Base-by-base conservation (phyloP, 1,140 invertebrate genomes). In the Agrypnia vestita region DNA sequence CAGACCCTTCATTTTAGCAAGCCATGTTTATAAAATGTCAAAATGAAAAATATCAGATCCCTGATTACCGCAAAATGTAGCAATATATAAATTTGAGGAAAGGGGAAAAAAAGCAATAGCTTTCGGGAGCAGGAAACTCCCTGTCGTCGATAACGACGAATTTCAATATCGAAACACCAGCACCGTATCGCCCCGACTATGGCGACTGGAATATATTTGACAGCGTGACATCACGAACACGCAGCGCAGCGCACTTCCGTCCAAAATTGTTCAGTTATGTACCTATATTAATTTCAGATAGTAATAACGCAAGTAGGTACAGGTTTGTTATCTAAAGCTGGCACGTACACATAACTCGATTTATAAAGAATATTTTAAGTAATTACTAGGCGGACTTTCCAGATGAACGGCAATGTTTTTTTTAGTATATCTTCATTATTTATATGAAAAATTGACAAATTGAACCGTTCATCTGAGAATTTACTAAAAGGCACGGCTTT, bases 1-100 rank as follows among this genome's bases (percentile, higher is more conserved):
- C 88, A 90, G 85, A 84, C 86, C 88, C 92, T 91, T 93, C 94
- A 94, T 94, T 91, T 94, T 93, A 95, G 91, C 92, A 94, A 94
- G 93, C 93, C 94, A 95, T 95, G 92, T 93, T 93, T 93, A 90
- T 89, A 85, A 87, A 87, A 81, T 86, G 86, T 87, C 86, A 89
- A 86, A 88, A 88, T 88, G 87, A 89, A 90, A 91, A 91, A 89
- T 81, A 85, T 84, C 82, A 83, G 87, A 82, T 78, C 61, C 59
- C 69, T 78, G 77, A 74, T 72, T 46, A 25, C 61, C 78, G 59
- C 78, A 82, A 82, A 82, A 56, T 74, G 53, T 82, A 12, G 21
- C 55, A 62, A 25, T 11, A 53, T 47, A 62, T 76, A 56, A 74
- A 59, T 43, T 43, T 53, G 25, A 74, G 25, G 51, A 56, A 74